Evolutionary conservation across 2,113 vertebrate genomes (phyloP).

Genomic region (Turdus rufiventris): DNA sequence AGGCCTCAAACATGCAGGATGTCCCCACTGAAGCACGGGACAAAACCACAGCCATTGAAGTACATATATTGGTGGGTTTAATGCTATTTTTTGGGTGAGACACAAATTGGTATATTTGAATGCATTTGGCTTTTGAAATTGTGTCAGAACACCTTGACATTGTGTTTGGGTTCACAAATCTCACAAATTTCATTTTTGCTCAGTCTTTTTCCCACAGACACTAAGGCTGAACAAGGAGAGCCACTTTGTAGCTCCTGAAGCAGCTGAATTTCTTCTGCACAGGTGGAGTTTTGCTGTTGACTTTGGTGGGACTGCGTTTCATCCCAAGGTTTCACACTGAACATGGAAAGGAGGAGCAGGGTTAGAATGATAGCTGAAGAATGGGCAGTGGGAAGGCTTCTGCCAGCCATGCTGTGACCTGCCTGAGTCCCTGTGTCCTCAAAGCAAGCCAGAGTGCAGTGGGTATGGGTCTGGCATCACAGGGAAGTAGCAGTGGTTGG

Average conservation of each 20-base stretch:
- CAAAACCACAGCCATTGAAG: not conserved
- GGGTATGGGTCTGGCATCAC: no score
- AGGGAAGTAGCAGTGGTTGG: not conserved
- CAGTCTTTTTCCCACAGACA: not conserved
- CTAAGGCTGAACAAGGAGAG: not conserved
- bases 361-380: not conserved
- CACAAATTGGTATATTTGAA: not conserved
- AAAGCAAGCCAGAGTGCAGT: not conserved
- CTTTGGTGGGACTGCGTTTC: not conserved
- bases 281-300: not conserved
- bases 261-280: not conserved
- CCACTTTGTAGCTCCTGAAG: not conserved
- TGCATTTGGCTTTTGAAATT: not conserved
- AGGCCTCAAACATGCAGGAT: fast-evolving
- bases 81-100: not conserved
- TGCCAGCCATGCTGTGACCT: not conserved
- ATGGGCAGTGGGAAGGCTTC: not conserved
- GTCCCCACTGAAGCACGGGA: not conserved
- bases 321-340: not conserved
- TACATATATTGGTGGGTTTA: not conserved
- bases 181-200: not conserved
- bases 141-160: not conserved
- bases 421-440: not conserved
- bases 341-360: fast-evolving
- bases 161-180: not conserved